These are phyloP conservation scores for Arctocebus calabarensis DNA, from an alignment of 2,797 vertebrate species.

Conservation along the genomic window DNA sequence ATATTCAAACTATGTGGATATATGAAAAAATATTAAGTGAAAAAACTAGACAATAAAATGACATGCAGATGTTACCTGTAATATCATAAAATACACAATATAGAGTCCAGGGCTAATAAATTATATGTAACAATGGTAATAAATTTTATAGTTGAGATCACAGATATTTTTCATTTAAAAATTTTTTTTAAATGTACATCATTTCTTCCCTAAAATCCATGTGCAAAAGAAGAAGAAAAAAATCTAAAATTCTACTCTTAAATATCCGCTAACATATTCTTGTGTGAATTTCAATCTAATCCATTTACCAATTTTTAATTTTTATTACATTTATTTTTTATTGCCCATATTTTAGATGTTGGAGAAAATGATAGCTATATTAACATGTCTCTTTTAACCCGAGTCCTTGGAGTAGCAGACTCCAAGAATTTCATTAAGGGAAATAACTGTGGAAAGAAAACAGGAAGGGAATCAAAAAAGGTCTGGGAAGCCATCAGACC, in stretches of 20 bases:
- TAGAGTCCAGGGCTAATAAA: not conserved
- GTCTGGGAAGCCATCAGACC: not conserved
- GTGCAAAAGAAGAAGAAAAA: not conserved
- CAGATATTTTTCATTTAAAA: not conserved
- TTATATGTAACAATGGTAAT: not conserved
- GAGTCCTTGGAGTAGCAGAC: not conserved
- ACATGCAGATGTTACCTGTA: not conserved
- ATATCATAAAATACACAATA: not conserved
- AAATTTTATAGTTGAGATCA: not conserved
- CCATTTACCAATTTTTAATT: not conserved
- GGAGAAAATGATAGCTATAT: not conserved
- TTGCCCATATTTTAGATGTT: not conserved
- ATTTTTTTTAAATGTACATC: not conserved
- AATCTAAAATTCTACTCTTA: not conserved
- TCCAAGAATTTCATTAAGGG: not conserved
- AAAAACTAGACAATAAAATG: slow-evolving; percentile 23
- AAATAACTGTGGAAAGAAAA: not conserved
- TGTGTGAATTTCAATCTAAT: not conserved
- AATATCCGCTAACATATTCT: not conserved
- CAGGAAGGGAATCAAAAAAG: not conserved
- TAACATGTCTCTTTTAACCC: not conserved
- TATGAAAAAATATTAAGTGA: not conserved
- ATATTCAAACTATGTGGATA: slow-evolving; percentile 2
- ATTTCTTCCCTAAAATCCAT: not conserved
- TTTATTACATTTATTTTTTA: slow-evolving; percentile 41